Evolutionary conservation across 2,888 invertebrate species (phyloP), one percentile per base, ranked within the genome.

Genomic region (Drosophila parthenogenetica): DNA sequence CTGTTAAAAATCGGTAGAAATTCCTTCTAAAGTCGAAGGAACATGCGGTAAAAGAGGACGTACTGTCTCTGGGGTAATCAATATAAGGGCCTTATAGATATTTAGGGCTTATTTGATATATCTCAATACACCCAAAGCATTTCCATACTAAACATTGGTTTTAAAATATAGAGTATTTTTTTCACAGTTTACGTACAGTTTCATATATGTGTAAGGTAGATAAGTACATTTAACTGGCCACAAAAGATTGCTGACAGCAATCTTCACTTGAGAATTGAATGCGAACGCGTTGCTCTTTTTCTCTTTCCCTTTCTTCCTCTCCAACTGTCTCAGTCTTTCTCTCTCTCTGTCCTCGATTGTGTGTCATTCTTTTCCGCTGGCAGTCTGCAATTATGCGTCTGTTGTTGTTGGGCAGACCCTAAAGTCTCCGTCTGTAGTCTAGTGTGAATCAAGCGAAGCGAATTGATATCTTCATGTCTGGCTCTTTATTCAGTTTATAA

Each of bases 191-290:
- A 35, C 3, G 13, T 35, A 13, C 4, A 35, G 35, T 35, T 35
- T 35, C 13, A n/a, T 35, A 14, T 32, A 14, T 32, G 14, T 40
- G 10, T 16, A 46, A 69, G 70, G 74, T 74, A 70, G 62, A 66
- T 77, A 70, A 62, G 65, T 59, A 69, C 55, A 32, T 69, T 69
- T 48, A 66, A 78, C 65, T 78, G 75, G 57, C 70, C 75, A 66
- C 69, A 66, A 68, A 69, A 77, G 83, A 78, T 67, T 79, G 78
- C 78, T 86, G 86, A 81, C 83, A 79, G 79, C 79, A 49, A 73
- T 62, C 80, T 73, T 54, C 77, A 73, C 63, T 65, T 64, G 81
- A 57, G 81, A 46, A 74, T 70, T 53, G 69, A 51, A 69, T 46
- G 50, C 39, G 43, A 22, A 61, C 45, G 49, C 50, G 13, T 39